phyloP scores from a whole-genome alignment of 2,888 invertebrate genomes.

The Seira musarum region DNA sequence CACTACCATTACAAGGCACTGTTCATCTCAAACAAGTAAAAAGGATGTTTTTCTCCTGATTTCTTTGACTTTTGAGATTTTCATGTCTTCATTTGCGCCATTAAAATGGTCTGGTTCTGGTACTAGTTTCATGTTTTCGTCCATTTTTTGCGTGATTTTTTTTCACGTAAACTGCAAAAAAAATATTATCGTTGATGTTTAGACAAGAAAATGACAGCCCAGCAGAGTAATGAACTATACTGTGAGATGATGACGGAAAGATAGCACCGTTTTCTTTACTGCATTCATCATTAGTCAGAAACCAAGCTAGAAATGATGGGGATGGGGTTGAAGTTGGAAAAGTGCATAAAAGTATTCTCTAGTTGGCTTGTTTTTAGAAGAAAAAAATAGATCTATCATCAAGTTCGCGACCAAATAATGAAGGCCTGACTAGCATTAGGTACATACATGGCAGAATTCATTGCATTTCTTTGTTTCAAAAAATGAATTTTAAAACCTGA shows the following conservation, averaged over 20 bases:
- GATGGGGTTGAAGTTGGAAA: not conserved
- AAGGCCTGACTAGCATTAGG: not conserved
- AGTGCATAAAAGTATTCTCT: not conserved
- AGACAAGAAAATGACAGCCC: constrained; percentile 22
- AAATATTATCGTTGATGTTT: constrained; percentile 5
- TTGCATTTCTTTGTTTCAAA: constrained; percentile 13
- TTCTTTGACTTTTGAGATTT: constrained; percentile 4
- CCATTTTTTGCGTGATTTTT: constrained; percentile 6
- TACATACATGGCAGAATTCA: not conserved
- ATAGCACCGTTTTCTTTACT: no score
- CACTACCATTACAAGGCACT: no score
- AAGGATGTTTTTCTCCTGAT: not conserved
- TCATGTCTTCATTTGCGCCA: constrained; percentile 11
- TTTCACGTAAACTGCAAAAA: constrained; percentile 1
- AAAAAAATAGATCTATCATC: constrained; percentile 6
- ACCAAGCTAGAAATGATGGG: not conserved
- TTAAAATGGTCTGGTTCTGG: not conserved
- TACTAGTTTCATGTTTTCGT: not conserved
- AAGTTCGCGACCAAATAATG: not conserved
- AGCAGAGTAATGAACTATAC: constrained; percentile 50
- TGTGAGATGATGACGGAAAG: constrained; percentile 2
- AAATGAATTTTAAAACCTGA: not conserved
- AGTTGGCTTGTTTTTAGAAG: not conserved
- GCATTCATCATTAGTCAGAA: no score
- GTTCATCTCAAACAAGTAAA: no score